These are phyloP conservation scores for Clarias fuscus DNA, from an alignment of 2,797 vertebrate genomes.

Conservation along the genomic window DNA sequence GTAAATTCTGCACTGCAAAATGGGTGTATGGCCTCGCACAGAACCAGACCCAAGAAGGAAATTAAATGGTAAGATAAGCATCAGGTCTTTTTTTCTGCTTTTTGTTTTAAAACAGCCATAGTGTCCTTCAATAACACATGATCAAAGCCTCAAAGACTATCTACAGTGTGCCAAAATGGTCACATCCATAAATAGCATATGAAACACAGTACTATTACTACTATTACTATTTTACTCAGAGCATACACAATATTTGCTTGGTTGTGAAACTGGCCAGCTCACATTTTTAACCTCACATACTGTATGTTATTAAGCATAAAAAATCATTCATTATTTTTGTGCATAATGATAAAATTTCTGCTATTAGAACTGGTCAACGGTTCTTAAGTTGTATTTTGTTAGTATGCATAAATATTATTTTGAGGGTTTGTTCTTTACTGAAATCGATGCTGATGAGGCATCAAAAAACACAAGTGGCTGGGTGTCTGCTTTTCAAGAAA, in stretches of 20 bases:
- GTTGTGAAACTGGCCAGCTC: neutral
- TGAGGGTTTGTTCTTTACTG: neutral
- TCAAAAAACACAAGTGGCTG: neutral
- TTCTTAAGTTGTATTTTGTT: neutral
- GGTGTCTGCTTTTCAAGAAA: neutral
- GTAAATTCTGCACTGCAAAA: conserved; percentile 47
- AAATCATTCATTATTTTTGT: neutral
- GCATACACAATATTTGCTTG: neutral
- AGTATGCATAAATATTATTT: neutral
- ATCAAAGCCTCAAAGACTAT: neutral
- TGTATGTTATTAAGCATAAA: neutral
- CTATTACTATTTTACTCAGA: neutral
- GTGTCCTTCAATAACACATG: neutral
- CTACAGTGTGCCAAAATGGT: neutral
- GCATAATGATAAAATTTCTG: neutral
- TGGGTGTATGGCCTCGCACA: conserved; percentile 32
- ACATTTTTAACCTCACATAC: neutral
- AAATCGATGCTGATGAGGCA: neutral
- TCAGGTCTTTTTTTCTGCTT: conserved; percentile 25
- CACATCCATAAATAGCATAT: neutral
- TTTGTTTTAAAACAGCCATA: conserved; percentile 15
- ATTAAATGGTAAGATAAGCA: conserved; percentile 28
- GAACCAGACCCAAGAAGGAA: conserved; percentile 48
- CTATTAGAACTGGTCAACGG: neutral
- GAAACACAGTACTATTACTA: too few relatives aligned